These are phyloP conservation scores for Acanthosoma haemorrhoidale DNA, from an alignment of 2,888 invertebrate species.

Conservation along the genomic window DNA sequence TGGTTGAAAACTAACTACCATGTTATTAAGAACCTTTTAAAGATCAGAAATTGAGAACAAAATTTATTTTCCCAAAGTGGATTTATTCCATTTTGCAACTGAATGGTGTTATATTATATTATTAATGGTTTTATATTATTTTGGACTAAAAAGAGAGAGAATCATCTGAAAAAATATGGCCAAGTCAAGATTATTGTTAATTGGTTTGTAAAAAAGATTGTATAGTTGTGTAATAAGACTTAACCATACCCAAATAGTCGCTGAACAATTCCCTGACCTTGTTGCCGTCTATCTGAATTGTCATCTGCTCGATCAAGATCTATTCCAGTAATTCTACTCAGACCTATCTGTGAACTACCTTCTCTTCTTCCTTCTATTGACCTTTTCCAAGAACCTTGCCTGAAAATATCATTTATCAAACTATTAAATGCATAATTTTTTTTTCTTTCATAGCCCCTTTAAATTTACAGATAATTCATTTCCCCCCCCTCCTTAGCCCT, in stretches of 20 bases:
- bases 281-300: constrained; percentile 82
- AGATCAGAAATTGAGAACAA: no score
- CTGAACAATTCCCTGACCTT: constrained; percentile 76
- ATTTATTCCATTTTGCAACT: no score
- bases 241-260: constrained; percentile 64
- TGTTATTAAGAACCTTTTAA: no score
- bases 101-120: no score
- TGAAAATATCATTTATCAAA: no score
- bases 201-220: background rate
- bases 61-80: no score
- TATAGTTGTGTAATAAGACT: background rate
- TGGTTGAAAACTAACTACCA: no score
- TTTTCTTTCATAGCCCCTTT: no score
- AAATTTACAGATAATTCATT: no score
- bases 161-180: background rate
- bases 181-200: background rate
- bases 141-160: background rate
- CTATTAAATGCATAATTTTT: no score
- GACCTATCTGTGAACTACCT: constrained; percentile 48
- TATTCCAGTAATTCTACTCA: constrained; percentile 66
- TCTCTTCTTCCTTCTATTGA: constrained; percentile 35
- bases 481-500: no score
- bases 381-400: constrained; percentile 39
- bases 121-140: background rate
- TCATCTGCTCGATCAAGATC: constrained; percentile 82